Evolutionary conservation across 2,888 invertebrate species (phyloP).

Genomic region (Camponotus fellah): DNA sequence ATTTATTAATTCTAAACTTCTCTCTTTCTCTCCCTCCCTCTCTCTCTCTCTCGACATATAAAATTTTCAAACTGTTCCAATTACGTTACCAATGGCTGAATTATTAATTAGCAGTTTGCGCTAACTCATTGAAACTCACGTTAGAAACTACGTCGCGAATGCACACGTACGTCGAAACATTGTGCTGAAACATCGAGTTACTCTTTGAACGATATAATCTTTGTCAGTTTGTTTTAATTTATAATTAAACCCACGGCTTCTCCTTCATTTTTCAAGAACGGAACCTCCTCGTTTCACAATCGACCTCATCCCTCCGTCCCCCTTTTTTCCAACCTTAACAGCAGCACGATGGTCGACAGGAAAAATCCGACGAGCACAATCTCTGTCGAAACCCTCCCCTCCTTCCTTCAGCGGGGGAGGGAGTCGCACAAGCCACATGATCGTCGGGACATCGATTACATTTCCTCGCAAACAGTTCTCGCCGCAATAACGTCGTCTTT

Average conservation of each 20-base stretch:
- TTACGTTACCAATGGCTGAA: neutral
- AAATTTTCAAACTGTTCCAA: conserved; percentile 21
- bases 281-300: neutral
- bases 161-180: neutral
- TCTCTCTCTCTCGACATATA: neutral
- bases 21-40: neutral
- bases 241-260: neutral
- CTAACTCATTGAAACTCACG: conserved; percentile 13
- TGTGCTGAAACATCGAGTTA: neutral
- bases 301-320: neutral
- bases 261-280: neutral
- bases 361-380: conserved; percentile 39
- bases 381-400: conserved; percentile 8
- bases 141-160: conserved; percentile 1
- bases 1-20: neutral
- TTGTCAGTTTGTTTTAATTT: neutral
- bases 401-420: no score
- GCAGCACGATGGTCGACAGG: neutral
- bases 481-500: conserved; percentile 56
- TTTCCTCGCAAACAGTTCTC: conserved; percentile 51
- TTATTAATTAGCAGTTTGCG: conserved; percentile 23
- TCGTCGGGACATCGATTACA: conserved; percentile 52
- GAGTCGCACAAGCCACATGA: conserved; percentile 46
- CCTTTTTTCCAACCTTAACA: neutral
- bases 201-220: neutral